These are phyloP conservation scores for Steatocranus sp. DNA, from an alignment of 2,797 vertebrate species.

Conservation along the genomic window DNA sequence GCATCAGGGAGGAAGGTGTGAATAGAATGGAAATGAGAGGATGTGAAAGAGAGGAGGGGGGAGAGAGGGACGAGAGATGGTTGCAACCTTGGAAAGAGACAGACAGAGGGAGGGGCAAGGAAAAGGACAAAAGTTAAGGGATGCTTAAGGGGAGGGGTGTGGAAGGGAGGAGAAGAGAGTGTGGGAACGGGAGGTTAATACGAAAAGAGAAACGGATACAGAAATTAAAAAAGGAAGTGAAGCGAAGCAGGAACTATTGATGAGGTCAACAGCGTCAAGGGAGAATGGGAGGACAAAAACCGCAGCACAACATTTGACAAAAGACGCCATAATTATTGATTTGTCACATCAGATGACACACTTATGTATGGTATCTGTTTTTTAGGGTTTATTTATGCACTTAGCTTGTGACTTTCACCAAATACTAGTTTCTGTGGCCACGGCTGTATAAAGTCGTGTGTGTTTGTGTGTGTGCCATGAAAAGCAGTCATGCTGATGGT, in stretches of 20 bases:
- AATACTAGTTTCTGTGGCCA: not conserved
- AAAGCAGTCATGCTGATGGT: not conserved
- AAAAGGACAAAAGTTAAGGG: not conserved
- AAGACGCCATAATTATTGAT: not conserved
- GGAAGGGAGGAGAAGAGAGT: not conserved
- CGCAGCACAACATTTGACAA: not conserved
- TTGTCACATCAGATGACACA: not conserved
- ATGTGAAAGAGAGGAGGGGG: not conserved
- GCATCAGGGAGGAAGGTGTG: not conserved
- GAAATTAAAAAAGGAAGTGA: constrained; percentile 46
- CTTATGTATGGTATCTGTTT: not conserved
- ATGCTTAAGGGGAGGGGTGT: not conserved
- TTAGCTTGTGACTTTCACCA: not conserved
- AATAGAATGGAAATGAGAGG: constrained; percentile 23
- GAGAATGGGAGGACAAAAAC: not conserved
- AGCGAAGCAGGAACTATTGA: constrained; percentile 3
- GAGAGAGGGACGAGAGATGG: not conserved
- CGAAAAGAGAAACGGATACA: constrained; percentile 4
- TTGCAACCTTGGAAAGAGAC: constrained; percentile 8
- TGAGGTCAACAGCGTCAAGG: constrained; percentile 15
- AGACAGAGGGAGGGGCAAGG: not conserved
- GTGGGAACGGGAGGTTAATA: not conserved
- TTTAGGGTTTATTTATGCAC: not conserved
- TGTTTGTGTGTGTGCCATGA: not conserved
- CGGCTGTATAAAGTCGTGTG: not conserved